phyloP scores from a whole-genome alignment of 2,113 vertebrate species.

The Corythornis madagascariensis region DNA sequence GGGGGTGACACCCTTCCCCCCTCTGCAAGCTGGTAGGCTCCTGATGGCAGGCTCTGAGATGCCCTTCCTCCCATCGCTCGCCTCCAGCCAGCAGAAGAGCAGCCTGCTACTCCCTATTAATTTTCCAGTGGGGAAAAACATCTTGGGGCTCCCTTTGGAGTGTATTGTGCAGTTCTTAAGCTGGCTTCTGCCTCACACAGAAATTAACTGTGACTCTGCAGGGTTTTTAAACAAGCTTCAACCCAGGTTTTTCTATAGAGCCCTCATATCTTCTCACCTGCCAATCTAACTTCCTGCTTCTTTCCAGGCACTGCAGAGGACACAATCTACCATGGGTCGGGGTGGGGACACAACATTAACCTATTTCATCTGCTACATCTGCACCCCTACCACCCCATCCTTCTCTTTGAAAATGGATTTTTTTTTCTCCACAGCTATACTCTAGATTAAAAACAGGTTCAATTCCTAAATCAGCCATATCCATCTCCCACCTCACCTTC shows the following conservation, averaged over 20 bases:
- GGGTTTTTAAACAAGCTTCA: not conserved
- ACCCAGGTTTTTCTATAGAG: not conserved
- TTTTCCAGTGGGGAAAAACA: constrained; percentile 33
- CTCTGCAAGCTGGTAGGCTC: constrained; percentile 25
- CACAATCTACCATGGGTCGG: not conserved
- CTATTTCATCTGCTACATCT: not conserved
- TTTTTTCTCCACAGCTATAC: not conserved
- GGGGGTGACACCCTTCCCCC: constrained; percentile 53
- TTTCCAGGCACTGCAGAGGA: not conserved
- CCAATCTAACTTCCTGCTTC: not conserved
- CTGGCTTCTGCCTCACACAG: not conserved
- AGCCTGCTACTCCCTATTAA: constrained; percentile 62
- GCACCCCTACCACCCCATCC: not conserved
- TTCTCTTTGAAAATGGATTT: not conserved
- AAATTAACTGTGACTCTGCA: not conserved
- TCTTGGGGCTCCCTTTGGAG: constrained; percentile 41
- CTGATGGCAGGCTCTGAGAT: not conserved
- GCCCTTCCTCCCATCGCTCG: constrained; percentile 32
- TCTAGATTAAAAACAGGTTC: not conserved
- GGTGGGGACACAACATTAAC: not conserved
- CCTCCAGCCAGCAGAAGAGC: constrained; percentile 22
- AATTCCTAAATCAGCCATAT: not conserved
- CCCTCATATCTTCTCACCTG: not conserved
- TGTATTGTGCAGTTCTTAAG: not conserved
- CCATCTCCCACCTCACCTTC: not conserved